phyloP scores from a whole-genome alignment of 2,888 invertebrate species.

The Pristionchus maxplancki region DNA sequence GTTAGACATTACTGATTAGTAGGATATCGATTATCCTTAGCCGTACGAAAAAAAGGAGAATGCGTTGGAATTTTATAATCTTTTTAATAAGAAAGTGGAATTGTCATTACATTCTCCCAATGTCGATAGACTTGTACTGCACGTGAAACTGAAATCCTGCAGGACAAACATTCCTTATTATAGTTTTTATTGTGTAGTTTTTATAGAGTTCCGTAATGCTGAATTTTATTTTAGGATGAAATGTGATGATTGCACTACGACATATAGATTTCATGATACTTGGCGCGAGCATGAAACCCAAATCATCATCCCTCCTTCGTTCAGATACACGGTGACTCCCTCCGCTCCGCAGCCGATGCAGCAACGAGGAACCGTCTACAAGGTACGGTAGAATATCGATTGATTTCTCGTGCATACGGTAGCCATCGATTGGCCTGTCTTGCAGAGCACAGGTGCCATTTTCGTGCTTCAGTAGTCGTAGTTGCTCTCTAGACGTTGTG shows the following conservation, averaged over 20 bases:
- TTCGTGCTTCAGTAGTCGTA: neutral
- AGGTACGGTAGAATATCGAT: slow-evolving; percentile 1
- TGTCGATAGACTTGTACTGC: neutral
- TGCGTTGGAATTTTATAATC: too few relatives aligned
- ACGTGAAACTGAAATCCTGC: neutral
- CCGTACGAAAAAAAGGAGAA: neutral
- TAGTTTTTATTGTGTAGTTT: neutral
- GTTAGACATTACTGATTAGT: too few relatives aligned
- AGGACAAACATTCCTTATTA: neutral
- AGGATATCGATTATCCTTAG: neutral
- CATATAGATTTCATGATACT: too few relatives aligned
- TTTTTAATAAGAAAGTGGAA: neutral
- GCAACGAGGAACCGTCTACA: slow-evolving; percentile 12
- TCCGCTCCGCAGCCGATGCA: neutral
- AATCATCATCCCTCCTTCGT: neutral
- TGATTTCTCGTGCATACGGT: neutral
- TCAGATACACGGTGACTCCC: slow-evolving; percentile 23
- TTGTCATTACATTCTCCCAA: neutral
- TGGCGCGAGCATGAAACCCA: too few relatives aligned
- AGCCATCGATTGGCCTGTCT: neutral
- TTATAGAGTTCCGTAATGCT: too few relatives aligned
- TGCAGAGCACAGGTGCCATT: neutral
- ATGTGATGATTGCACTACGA: too few relatives aligned
- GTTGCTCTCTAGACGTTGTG: neutral
- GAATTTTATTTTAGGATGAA: too few relatives aligned